phyloP scores from a whole-genome alignment of 1,140 invertebrate species.

The Meloidogyne floridensis region DNA sequence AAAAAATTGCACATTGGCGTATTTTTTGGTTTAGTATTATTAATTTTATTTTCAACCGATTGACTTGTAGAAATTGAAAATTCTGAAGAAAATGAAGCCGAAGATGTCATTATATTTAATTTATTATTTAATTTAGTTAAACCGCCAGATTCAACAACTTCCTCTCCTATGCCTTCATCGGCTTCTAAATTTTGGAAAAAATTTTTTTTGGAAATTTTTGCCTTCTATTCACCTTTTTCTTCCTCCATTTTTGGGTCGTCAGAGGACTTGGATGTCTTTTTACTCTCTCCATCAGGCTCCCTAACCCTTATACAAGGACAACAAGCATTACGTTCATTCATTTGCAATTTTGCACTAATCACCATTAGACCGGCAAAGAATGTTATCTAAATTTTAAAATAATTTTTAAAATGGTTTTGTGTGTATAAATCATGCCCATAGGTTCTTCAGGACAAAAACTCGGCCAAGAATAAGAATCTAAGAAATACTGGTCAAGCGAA shows the following conservation, averaged over 20 bases:
- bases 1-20: too few species aligned
- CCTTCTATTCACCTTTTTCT: conserved; percentile 20
- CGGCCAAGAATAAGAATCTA: too few species aligned
- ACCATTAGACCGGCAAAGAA: conserved; percentile 67
- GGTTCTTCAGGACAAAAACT: too few species aligned
- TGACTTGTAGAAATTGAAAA: too few species aligned
- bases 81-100: too few species aligned
- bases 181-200: not conserved
- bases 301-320: conserved; percentile 59
- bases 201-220: not conserved
- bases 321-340: conserved; percentile 61
- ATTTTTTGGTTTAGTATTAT: too few species aligned
- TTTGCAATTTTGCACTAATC: conserved; percentile 64
- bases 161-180: not conserved
- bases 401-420: conserved; percentile 17
- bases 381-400: conserved; percentile 62
- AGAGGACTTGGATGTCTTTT: too few species aligned
- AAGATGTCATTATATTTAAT: too few species aligned
- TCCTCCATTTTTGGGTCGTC: not conserved
- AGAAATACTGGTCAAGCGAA: too few species aligned
- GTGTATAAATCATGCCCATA: too few species aligned
- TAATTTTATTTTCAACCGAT: too few species aligned
- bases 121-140: too few species aligned
- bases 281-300: conserved; percentile 38
- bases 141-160: not conserved